phyloP scores from a whole-genome alignment of 2,113 vertebrate species.

The Xiphophorus maculatus region DNA sequence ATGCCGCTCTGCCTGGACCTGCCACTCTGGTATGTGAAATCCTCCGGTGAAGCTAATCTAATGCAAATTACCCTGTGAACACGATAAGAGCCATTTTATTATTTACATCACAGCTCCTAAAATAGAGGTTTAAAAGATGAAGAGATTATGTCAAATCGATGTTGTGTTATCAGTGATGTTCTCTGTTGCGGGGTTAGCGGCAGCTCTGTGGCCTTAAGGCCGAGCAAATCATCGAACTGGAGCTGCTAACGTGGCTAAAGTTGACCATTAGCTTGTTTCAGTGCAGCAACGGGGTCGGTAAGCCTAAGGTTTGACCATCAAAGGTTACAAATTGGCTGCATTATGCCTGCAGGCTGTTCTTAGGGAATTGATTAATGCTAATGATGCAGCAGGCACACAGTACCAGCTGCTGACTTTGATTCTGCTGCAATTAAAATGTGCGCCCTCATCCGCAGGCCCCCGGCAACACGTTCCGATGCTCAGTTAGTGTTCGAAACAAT shows the following conservation, averaged over 20 bases:
- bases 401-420: not conserved
- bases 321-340: constrained; percentile 1
- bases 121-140: constrained; percentile 12
- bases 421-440: not conserved
- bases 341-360: constrained; percentile 4
- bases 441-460: not conserved
- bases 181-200: not conserved
- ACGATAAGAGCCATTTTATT: constrained; percentile 6
- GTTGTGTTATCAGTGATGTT: not conserved
- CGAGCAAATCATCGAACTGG: not conserved
- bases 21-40: constrained; percentile 1
- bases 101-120: constrained; percentile 10
- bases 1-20: constrained; percentile 3
- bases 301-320: not conserved
- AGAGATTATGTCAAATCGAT: not conserved
- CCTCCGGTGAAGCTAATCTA: constrained; percentile 19
- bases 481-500: constrained; percentile 21
- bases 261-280: not conserved
- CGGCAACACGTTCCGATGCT: constrained; percentile 8
- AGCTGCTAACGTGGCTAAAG: not conserved
- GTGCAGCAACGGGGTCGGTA: not conserved
- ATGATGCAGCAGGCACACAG: not conserved
- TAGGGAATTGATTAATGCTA: constrained; percentile 1
- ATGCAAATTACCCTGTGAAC: constrained; percentile 15
- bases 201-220: not conserved